Conservation (phyloP, 2,113 vertebrate genomes). For the Plecotus auritus region DNA sequence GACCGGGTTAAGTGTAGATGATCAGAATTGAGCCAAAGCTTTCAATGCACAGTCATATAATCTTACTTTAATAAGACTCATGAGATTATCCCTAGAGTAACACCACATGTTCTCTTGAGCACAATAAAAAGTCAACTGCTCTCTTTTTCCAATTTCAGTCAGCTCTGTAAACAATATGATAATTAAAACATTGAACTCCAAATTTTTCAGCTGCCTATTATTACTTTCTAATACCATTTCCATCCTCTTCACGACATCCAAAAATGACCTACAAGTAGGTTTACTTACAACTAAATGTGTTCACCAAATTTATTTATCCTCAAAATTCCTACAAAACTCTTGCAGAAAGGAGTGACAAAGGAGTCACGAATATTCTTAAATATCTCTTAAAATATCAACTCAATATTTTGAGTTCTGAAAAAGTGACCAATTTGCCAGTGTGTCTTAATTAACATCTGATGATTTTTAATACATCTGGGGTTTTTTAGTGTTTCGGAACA, state of each 20-base stretch:
- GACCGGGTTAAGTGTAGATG: background rate
- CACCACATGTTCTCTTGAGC: constrained; percentile 22
- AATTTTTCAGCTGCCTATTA: constrained; percentile 43
- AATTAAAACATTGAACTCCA: constrained; percentile 38
- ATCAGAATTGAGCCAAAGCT: background rate
- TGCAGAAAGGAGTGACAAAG: background rate
- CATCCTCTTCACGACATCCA: background rate
- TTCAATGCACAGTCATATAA: constrained; percentile 11
- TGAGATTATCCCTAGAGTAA: background rate
- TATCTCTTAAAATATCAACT: background rate
- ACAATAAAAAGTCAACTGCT: constrained; percentile 2
- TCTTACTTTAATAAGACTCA: constrained; percentile 42
- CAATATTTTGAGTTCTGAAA: background rate
- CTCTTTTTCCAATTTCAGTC: constrained; percentile 15
- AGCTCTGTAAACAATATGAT: constrained; percentile 35
- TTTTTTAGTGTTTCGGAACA: background rate
- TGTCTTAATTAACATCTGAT: background rate
- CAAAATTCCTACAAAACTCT: constrained; percentile 36
- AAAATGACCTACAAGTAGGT: constrained; percentile 5
- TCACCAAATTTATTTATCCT: background rate
- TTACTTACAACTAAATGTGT: constrained; percentile 7
- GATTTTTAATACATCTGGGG: background rate
- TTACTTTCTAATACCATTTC: constrained; percentile 16
- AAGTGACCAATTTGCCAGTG: background rate
- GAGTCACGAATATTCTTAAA: background rate